phyloP scores from a whole-genome alignment of 2,797 vertebrate species.

The Octomys mimax region DNA sequence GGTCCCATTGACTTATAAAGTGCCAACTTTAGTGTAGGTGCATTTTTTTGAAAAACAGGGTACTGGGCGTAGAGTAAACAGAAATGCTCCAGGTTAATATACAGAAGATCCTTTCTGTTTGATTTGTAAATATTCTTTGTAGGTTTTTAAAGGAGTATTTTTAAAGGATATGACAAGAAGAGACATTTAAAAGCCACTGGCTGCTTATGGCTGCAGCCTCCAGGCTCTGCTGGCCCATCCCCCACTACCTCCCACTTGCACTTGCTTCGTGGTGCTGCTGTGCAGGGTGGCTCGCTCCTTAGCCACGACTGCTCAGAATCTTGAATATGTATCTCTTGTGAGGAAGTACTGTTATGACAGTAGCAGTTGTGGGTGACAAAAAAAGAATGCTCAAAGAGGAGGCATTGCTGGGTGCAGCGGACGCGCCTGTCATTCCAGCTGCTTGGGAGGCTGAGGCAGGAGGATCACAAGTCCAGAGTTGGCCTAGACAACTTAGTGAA shows the following conservation, averaged over 20 bases:
- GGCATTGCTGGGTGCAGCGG: background rate
- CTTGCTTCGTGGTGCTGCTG: no score
- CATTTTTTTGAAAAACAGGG: background rate
- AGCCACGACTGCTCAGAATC: background rate
- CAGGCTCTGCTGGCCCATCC: background rate
- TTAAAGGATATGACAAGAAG: background rate
- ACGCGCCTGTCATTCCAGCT: background rate
- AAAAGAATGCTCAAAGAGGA: background rate
- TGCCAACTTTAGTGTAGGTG: background rate
- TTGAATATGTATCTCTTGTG: background rate
- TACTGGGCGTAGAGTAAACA: background rate
- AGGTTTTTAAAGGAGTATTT: background rate
- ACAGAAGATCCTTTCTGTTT: background rate
- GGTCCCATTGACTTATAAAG: background rate
- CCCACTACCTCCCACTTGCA: background rate
- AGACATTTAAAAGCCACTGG: background rate
- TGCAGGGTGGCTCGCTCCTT: background rate
- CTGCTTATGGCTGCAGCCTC: background rate
- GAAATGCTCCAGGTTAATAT: background rate
- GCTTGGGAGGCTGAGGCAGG: background rate
- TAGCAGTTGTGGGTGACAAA: background rate
- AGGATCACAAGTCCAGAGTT: background rate
- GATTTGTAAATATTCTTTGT: conserved; percentile 17
- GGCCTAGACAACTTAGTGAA: background rate
- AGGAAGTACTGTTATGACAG: background rate